Evolutionary conservation across 2,888 invertebrate genomes (phyloP).

Genomic region (Callosobruchus maculatus): DNA sequence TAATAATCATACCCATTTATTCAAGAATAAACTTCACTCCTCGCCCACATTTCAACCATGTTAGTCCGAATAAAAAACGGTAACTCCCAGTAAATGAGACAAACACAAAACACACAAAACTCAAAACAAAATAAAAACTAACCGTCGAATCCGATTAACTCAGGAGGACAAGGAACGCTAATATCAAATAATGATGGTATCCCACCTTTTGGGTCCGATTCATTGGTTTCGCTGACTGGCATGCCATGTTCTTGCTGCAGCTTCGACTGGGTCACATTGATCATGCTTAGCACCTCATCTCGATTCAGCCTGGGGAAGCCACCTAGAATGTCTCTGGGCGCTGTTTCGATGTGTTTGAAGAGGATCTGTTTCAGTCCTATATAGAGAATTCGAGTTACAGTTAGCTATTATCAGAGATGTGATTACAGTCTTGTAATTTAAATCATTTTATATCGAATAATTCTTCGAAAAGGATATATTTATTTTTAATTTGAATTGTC

Average conservation of each 20-base stretch:
- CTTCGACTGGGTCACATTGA: constrained; percentile 52
- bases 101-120: not conserved
- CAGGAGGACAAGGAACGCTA: constrained; percentile 39
- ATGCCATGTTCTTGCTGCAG: constrained; percentile 48
- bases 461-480: too few species aligned
- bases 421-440: too few species aligned
- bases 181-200: constrained; percentile 46
- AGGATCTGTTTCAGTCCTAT: constrained; percentile 47
- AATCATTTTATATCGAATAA: too few species aligned
- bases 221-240: constrained; percentile 7
- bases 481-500: too few species aligned
- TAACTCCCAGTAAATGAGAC: not conserved
- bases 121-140: constrained; percentile 26
- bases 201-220: constrained; percentile 27
- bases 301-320: constrained; percentile 80
- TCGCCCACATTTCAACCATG: not conserved
- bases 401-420: too few species aligned
- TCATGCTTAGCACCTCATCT: constrained; percentile 63
- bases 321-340: constrained; percentile 88
- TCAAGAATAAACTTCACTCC: too few species aligned
- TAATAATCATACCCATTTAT: too few species aligned
- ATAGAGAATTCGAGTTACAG: constrained; percentile 6
- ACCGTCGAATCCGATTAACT: constrained; percentile 35
- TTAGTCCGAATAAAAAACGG: not conserved
- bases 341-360: constrained; percentile 78